Conservation (phyloP, 2,113 vertebrate genomes). For the Tursiops truncatus region DNA sequence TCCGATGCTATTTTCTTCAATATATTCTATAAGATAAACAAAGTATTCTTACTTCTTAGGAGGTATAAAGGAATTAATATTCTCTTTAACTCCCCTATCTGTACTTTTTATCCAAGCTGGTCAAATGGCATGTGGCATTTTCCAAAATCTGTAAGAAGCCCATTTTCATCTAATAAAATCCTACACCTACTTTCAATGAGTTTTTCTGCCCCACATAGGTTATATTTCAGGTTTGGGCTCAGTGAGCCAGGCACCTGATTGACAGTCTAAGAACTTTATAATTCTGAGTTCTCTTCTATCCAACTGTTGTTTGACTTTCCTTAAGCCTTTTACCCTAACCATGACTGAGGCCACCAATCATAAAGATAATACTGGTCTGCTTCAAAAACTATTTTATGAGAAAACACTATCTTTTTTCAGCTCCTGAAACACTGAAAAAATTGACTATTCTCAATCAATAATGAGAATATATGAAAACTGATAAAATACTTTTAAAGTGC, state of each 20-base stretch:
- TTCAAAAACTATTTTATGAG: conserved; percentile 29
- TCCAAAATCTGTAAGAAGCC: background rate
- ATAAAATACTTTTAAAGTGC: background rate
- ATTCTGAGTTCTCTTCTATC: background rate
- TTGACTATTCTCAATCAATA: background rate
- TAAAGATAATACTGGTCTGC: background rate
- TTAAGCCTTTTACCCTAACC: background rate
- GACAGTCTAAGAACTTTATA: background rate
- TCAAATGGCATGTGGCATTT: background rate
- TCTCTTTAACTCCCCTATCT: conserved; percentile 27
- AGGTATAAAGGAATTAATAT: background rate
- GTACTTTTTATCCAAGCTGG: background rate
- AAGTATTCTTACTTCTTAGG: conserved; percentile 2
- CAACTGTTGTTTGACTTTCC: background rate
- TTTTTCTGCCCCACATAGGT: background rate
- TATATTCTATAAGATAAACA: background rate
- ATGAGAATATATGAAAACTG: background rate
- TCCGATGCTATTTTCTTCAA: background rate
- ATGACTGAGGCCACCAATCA: background rate
- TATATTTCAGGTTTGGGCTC: background rate
- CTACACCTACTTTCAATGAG: background rate
- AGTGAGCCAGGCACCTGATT: background rate
- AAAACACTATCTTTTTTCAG: background rate
- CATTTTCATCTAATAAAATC: background rate
- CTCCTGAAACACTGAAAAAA: background rate